Percentiles rank a stretch among this genome's conserved stretches.
Evolutionary conservation across 2,888 invertebrate species (phyloP).

Genomic region (Zonitis immaculata): DNA sequence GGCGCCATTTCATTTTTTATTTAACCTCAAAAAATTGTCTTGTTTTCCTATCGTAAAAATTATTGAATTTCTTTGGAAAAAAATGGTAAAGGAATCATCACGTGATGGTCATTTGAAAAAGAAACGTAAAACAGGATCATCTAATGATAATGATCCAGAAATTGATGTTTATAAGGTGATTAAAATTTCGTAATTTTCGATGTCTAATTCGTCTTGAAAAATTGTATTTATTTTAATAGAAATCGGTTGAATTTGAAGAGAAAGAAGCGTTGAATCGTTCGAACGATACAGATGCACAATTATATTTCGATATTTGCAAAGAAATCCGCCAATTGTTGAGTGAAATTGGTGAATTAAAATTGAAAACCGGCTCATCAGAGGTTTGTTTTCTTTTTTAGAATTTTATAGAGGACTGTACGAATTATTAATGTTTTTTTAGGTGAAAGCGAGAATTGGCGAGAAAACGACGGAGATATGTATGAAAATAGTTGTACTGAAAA

Average conservation of each 20-base stretch:
- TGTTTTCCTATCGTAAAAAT: too few species aligned
- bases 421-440: slow-evolving; percentile 47
- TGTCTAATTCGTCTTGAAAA: too few species aligned
- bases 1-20: too few species aligned
- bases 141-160: slow-evolving; percentile 49
- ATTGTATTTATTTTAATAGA: slow-evolving; percentile 56
- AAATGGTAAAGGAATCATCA: slow-evolving; percentile 50
- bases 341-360: slow-evolving; percentile 65
- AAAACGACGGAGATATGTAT: slow-evolving; percentile 70
- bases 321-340: slow-evolving; percentile 64
- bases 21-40: too few species aligned
- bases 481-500: slow-evolving; percentile 77
- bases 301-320: slow-evolving; percentile 65
- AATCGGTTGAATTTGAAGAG: slow-evolving; percentile 68
- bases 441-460: slow-evolving; percentile 57
- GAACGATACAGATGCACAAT: slow-evolving; percentile 62
- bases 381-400: slow-evolving; percentile 37
- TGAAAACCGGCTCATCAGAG: slow-evolving; percentile 53
- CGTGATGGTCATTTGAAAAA: slow-evolving; percentile 52
- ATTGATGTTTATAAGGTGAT: slow-evolving; percentile 61
- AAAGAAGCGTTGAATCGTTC: slow-evolving; percentile 63
- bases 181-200: too few species aligned
- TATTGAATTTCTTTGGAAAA: too few species aligned
- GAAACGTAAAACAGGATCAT: slow-evolving; percentile 52
- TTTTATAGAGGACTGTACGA: background rate